Evolutionary conservation across 2,113 vertebrate species (phyloP), one percentile per base, ranked within the genome.

Genomic region (Aythya baeri): DNA sequence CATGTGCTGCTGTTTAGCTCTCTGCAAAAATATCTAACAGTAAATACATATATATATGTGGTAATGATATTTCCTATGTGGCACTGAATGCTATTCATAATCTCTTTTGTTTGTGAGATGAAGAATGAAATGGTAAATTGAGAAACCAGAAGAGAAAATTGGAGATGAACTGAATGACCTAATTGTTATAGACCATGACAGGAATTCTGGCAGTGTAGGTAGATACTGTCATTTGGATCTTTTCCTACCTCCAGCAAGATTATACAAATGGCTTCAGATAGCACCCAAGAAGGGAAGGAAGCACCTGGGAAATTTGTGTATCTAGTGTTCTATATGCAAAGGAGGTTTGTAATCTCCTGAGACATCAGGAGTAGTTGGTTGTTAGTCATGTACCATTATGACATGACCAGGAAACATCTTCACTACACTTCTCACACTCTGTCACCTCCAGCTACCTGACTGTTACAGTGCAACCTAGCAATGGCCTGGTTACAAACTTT

Each of bases 391-490:
- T 54, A 36, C 13, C 38, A 76, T 14, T 1, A 3, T 1, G 5
- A 34, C 54, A 55, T 4, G 36, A 71, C 17, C 59, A 67, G 36
- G 7, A 74, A 80, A 71, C 13, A 31, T 13, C 21, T 55, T 62
- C 8, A 13, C 38, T 49, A 0, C 17, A 2, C 6, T 49, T 77
- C 29, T 75, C 20, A 46, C 58, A 50, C 6, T 0, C 0, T 66
- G 44, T 17, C 54, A 55, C 8, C 9, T 23, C 31, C 21, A 26
- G 20, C 22, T 55, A 44, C 1, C 0, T 4, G 7, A 27, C 36
- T 63, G 14, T 9, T 66, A 59, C n/a, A 67, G 12, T 6, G 62
- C 5, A 22, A 44, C 22, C 49, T n/a, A 67, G 17, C 50, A 83
- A 71, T 61, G 67, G 6, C 31, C 46, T 71, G 25, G 7, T 41